Conservation (phyloP, 2,888 invertebrate genomes). For the Fragum whitleyi region DNA sequence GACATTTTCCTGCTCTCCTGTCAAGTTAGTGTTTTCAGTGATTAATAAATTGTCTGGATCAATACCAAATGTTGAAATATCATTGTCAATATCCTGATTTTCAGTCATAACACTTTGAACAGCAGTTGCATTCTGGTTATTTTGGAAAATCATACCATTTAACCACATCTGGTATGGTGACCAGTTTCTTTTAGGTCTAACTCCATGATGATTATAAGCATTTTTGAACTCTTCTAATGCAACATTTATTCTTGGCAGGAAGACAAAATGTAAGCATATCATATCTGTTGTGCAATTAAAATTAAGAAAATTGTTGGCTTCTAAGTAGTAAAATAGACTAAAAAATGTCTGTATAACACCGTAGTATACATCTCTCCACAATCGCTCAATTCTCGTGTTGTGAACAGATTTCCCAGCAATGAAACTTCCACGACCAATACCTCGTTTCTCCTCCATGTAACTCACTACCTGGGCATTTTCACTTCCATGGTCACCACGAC, state of each 20-base stretch:
- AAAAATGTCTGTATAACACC: slow-evolving; percentile 43
- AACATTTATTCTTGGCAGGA: slow-evolving; percentile 44
- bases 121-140: too few species aligned
- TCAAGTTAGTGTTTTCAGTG: too few species aligned
- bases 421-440: slow-evolving; percentile 34
- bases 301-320: slow-evolving; percentile 30
- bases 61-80: too few species aligned
- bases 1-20: too few species aligned
- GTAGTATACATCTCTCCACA: slow-evolving; percentile 53
- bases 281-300: slow-evolving; percentile 37
- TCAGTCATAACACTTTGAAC: too few species aligned
- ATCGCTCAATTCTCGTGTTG: slow-evolving; percentile 46
- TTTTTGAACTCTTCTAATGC: too few species aligned
- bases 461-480: slow-evolving; percentile 47
- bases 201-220: too few species aligned
- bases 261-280: slow-evolving; percentile 45
- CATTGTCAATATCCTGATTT: too few species aligned
- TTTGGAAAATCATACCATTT: too few species aligned
- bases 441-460: slow-evolving; percentile 38
- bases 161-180: too few species aligned
- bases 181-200: too few species aligned
- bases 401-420: slow-evolving; percentile 50
- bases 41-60: too few species aligned
- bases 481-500: slow-evolving; percentile 45
- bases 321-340: slow-evolving; percentile 36